Conservation (phyloP, 92 coral and sea anemone species). For the Phenganax marumi region DNA sequence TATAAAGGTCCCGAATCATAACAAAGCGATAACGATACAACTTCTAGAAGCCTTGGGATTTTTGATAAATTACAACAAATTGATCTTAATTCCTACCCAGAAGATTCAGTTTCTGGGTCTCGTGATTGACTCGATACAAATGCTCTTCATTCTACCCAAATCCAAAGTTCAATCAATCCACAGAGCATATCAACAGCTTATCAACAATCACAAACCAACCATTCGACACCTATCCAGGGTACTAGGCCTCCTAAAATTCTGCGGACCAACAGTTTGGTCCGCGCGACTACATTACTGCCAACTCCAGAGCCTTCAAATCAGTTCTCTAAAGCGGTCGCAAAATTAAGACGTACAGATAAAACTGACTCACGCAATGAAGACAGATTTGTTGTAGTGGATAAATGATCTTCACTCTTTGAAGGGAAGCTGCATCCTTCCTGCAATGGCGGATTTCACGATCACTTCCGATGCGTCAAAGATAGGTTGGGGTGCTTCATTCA, state of each 20-base stretch:
- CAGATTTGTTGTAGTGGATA: not conserved
- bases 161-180: not conserved
- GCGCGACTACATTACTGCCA: not conserved
- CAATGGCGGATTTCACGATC: not conserved
- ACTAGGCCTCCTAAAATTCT: not conserved
- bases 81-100: not conserved
- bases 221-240: too few species aligned
- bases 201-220: not conserved
- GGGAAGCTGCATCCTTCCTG: not conserved
- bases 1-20: not conserved
- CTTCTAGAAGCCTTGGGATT: not conserved
- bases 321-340: not conserved
- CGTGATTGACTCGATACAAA: not conserved
- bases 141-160: not conserved
- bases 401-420: not conserved
- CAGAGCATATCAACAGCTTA: not conserved
- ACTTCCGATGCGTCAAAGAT: not conserved
- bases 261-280: not conserved
- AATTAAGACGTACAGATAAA: not conserved
- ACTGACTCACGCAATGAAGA: not conserved
- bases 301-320: not conserved
- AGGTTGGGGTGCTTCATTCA: not conserved
- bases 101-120: not conserved
- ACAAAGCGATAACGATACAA: not conserved
- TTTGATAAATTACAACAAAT: constrained; percentile 2